Percentiles rank a stretch among this genome's conserved stretches.
These are phyloP conservation scores for Channa argus DNA, from an alignment of 2,113 vertebrate species.

Conservation along the genomic window DNA sequence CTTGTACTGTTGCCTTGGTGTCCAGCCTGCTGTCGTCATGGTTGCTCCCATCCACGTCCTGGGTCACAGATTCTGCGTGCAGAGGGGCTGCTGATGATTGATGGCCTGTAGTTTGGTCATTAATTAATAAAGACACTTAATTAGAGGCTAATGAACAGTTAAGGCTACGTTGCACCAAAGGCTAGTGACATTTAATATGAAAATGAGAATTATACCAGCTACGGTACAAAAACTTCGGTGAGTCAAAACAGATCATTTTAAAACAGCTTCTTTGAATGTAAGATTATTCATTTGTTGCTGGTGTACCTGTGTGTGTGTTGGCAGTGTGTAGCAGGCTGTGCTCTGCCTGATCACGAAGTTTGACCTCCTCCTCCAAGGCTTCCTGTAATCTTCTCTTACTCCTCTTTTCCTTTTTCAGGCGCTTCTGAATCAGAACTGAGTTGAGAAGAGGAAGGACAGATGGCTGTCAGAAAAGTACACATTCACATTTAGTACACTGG, in stretches of 20 bases:
- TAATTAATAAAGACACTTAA: constrained; percentile 78
- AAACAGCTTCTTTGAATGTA: background rate
- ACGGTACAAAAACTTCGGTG: background rate
- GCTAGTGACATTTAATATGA: constrained; percentile 68
- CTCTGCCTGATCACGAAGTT: constrained; percentile 81
- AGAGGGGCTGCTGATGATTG: constrained; percentile 83
- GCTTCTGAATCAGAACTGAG: constrained; percentile 80
- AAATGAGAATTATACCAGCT: constrained; percentile 38
- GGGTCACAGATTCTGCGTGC: constrained; percentile 94
- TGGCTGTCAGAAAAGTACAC: background rate
- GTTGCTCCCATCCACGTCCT: constrained; percentile 93
- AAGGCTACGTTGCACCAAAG: constrained; percentile 45
- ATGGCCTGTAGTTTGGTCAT: constrained; percentile 73
- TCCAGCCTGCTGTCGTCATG: constrained; percentile 94
- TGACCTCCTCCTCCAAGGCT: constrained; percentile 80
- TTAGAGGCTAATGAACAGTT: constrained; percentile 72
- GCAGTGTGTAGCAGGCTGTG: constrained; percentile 74
- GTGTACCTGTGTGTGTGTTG: constrained; percentile 71
- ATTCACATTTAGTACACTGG: too few species aligned
- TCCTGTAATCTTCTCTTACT: constrained; percentile 81
- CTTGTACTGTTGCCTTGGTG: constrained; percentile 97
- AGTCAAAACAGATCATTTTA: constrained; percentile 2
- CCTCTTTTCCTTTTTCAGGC: constrained; percentile 81
- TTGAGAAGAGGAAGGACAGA: background rate
- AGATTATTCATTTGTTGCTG: background rate